Conservation (phyloP, 2,888 invertebrate genomes). For the Halocaridina rubra region DNA sequence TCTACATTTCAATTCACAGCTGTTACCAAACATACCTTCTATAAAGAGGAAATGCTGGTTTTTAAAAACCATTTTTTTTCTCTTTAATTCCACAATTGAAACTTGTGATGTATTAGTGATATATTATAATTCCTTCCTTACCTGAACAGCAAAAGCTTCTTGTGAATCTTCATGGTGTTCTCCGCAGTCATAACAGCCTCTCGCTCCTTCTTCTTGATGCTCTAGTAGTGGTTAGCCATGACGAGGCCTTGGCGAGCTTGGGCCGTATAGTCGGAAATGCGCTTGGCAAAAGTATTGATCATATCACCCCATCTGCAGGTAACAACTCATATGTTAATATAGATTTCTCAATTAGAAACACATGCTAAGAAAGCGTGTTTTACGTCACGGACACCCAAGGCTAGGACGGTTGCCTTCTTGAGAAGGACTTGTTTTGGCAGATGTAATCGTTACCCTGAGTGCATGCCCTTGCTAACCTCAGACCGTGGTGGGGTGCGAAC, state of each 20-base stretch:
- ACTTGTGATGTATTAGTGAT: no score
- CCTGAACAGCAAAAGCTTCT: not conserved
- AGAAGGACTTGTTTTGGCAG: no score
- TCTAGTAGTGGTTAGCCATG: conserved; percentile 6
- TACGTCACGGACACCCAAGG: not conserved
- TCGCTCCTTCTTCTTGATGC: not conserved
- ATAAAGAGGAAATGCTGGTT: no score
- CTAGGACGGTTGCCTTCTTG: not conserved
- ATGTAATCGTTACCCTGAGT: no score
- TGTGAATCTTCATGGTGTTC: not conserved
- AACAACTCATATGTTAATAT: not conserved
- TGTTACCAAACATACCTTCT: no score
- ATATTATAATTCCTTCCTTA: no score
- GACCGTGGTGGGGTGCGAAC: no score
- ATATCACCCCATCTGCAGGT: conserved; percentile 23
- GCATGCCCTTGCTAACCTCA: no score
- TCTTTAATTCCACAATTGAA: not conserved
- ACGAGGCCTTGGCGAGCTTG: conserved; percentile 25
- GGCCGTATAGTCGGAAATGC: conserved; percentile 11
- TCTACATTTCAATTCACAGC: not conserved
- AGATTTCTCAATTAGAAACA: not conserved
- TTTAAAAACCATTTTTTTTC: not conserved
- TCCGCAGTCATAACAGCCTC: not conserved
- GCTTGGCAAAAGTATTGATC: not conserved
- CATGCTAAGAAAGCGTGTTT: not conserved